Base-by-base conservation (phyloP, 2,113 vertebrate species). In the Physeter macrocephalus region DNA sequence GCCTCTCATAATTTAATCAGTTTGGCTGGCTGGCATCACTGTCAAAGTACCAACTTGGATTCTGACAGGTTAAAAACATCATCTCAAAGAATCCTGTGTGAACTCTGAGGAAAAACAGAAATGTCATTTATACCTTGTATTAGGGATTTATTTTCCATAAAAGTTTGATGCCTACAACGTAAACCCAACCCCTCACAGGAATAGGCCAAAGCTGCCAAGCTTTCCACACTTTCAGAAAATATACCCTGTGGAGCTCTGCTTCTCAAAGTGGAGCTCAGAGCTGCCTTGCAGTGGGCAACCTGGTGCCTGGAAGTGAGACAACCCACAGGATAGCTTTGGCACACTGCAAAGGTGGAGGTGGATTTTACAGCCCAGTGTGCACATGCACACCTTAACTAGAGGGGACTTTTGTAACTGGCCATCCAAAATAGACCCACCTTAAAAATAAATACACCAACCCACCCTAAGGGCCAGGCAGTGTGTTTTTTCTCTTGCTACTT, bases 21-120 rank as follows among this genome's bases (percentile, higher is more conserved):
- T 88, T 93, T 96, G 13, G 71, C 80, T 92, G 75, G 43, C 71
- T 4, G 52, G 7, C 34, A 64, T 85, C 82, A 46, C 62, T 90
- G 67, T 20, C 57, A 75, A 80, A 92, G 15, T n/a, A 87, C 25
- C 43, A 91, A 86, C 39, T 52, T 93, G 39, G 86, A 96, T 96
- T 93, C n/a, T 59, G 25, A 67, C 31, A 77, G 64, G 31, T 66
- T 87, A 94, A 96, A 96, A 94, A 88, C 59, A 82, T 43, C 43
- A 36, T 75, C 91, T 95, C 74, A 84, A 92, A 95, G 71, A 97
- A 31, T 49, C 82, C 72, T 92, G 18, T 86, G n/a, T 89, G 72
- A 92, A 46, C 41, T 85, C 59, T 81, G 46, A 95, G 54, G 59
- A 61, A 86, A 98, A 94, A 88, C 94, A 95, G 49, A 93, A 93